Evolutionary conservation across 2,888 invertebrate species (phyloP), one percentile per base, ranked within the genome.

Genomic region (Hirtodrosophila trivittata): DNA sequence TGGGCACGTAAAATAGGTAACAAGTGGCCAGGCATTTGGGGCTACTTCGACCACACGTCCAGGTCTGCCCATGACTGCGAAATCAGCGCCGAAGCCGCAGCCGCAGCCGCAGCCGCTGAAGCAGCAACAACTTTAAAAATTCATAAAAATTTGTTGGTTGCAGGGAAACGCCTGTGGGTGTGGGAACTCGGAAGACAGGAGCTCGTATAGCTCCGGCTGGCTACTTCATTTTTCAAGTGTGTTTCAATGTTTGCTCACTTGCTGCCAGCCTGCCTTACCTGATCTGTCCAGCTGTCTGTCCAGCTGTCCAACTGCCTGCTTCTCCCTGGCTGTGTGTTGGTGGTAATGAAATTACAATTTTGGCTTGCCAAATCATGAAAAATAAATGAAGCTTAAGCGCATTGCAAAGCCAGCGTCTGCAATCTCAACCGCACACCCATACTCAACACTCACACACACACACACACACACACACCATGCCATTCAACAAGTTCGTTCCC

Each of bases 271-370:
- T 59, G 63, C 32, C 69, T 35, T 14, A 69, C 47, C 51, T 59
- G 58, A 69, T 64, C 35, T 46, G 14, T 21, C 9, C 65, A 43
- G n/a, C 26, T 21, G 3, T 9, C 52, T 8, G 38, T 30, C 16
- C 13, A 45, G 56, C 55, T 32, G 45, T 28, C 25, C 26, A 28
- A 9, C 28, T 28, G 5, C 14, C 7, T 21, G 9, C 13, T 33
- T 14, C 30, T 59, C 66, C 52, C 37, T 12, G 56, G 41, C 14
- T n/a, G 50, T 21, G 38, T 28, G 69, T 66, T 51, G 60, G 70
- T 77, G 69, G 84, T 83, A 87, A 88, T 87, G 85, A 87, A 88
- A 88, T 87, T 84, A 84, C 83, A 86, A 77, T 88, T 87, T 88
- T 82, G 77, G 83, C 81, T 72, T 74, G 74, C 68, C 70, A 66